phyloP scores from a whole-genome alignment of 1,140 invertebrate genomes.

The Colletes gigas region DNA sequence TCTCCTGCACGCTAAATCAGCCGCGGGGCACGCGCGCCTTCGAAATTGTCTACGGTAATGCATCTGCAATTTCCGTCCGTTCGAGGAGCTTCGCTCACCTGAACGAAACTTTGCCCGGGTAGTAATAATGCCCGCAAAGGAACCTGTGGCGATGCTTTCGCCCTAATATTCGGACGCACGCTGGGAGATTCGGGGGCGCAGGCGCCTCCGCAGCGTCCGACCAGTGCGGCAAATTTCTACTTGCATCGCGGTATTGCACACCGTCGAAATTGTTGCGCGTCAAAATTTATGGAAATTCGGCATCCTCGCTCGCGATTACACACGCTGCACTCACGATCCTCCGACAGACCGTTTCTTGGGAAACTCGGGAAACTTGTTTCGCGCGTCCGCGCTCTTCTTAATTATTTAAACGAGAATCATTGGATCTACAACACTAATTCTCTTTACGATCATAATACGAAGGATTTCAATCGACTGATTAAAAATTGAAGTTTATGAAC shows the following conservation, averaged over 20 bases:
- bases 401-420: too few species aligned
- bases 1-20: constrained; percentile 20
- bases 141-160: not conserved
- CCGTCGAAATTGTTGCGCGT: constrained; percentile 11
- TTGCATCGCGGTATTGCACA: constrained; percentile 14
- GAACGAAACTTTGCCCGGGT: constrained; percentile 22
- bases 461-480: too few species aligned
- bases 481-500: too few species aligned
- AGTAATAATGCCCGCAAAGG: constrained; percentile 13
- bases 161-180: not conserved
- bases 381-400: too few species aligned
- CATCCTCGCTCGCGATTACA: too few species aligned
- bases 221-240: constrained; percentile 24
- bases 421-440: too few species aligned
- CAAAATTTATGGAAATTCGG: constrained; percentile 31
- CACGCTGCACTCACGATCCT: too few species aligned
- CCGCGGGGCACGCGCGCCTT: not conserved
- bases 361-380: too few species aligned
- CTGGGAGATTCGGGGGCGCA: not conserved
- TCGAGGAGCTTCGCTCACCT: constrained; percentile 13
- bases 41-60: constrained; percentile 42
- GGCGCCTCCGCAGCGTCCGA: not conserved
- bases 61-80: constrained; percentile 34
- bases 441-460: too few species aligned
- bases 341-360: too few species aligned